Percentiles rank a stretch among this genome's conserved stretches.
These are phyloP conservation scores for Furcula furcula DNA, from an alignment of 2,888 invertebrate genomes.

Conservation along the genomic window DNA sequence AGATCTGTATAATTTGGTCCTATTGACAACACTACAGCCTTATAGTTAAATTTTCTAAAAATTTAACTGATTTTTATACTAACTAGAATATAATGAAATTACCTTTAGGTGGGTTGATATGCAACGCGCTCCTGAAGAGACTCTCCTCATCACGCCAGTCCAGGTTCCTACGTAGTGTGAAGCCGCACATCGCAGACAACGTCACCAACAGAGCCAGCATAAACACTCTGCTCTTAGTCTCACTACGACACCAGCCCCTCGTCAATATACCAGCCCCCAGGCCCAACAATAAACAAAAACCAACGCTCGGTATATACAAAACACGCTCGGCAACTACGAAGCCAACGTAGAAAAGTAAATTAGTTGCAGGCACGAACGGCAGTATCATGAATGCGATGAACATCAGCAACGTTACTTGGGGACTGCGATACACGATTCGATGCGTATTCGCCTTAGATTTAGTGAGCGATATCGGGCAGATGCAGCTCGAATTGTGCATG, in stretches of 20 bases:
- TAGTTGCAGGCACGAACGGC: slow-evolving; percentile 97
- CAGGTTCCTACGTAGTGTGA: slow-evolving; percentile 90
- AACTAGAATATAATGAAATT: too few relatives aligned
- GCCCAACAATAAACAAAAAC: slow-evolving; percentile 94
- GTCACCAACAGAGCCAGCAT: slow-evolving; percentile 78
- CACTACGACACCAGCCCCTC: slow-evolving; percentile 67
- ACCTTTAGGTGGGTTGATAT: slow-evolving; percentile 99
- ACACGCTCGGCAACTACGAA: slow-evolving; percentile 98
- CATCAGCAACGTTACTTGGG: slow-evolving; percentile 78
- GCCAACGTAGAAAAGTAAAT: slow-evolving; percentile 98
- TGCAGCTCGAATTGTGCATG: slow-evolving; percentile 75
- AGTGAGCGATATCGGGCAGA: slow-evolving; percentile 56
- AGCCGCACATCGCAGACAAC: slow-evolving; percentile 86
- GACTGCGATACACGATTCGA: slow-evolving; percentile 58
- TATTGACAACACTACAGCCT: too few relatives aligned
- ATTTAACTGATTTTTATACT: too few relatives aligned
- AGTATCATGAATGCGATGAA: slow-evolving; percentile 90
- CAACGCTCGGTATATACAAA: slow-evolving; percentile 97
- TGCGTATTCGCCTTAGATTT: slow-evolving; percentile 54
- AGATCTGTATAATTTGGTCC: too few relatives aligned
- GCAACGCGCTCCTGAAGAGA: slow-evolving; percentile 94
- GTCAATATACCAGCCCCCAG: slow-evolving; percentile 83
- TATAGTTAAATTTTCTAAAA: too few relatives aligned
- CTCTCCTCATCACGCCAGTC: slow-evolving; percentile 98
- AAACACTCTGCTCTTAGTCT: slow-evolving; percentile 63